These are phyloP conservation scores for Anoplopoma fimbria DNA, from an alignment of 2,113 vertebrate species.

Conservation along the genomic window DNA sequence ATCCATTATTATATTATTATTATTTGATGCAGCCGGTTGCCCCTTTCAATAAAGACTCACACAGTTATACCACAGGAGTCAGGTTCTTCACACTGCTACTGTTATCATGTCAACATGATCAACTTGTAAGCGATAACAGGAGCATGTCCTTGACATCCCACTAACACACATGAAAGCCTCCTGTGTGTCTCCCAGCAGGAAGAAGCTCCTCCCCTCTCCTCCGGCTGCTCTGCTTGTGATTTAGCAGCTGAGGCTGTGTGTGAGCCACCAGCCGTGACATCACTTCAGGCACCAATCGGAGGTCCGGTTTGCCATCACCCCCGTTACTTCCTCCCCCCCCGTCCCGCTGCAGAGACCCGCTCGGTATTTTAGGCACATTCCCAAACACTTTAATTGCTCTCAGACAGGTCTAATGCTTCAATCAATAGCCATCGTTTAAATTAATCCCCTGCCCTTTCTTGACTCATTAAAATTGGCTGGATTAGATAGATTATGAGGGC, in stretches of 20 bases:
- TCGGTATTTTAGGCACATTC: conserved; percentile 69
- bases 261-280: conserved; percentile 14
- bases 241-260: not conserved
- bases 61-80: not conserved
- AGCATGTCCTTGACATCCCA: not conserved
- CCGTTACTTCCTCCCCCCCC: not conserved
- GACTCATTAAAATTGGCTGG: conserved; percentile 39
- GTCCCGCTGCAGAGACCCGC: not conserved
- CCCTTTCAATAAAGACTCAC: too few relatives aligned
- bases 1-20: too few relatives aligned
- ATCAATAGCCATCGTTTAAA: conserved; percentile 76
- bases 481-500: conserved; percentile 50
- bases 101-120: not conserved
- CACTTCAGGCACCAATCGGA: conserved; percentile 10
- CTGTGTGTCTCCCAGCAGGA: not conserved
- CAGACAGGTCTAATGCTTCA: conserved; percentile 66
- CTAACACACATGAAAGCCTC: conserved; percentile 18
- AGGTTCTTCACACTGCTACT: not conserved
- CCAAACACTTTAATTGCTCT: conserved; percentile 67
- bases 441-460: conserved; percentile 68
- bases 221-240: conserved; percentile 32
- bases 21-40: too few relatives aligned
- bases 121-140: not conserved
- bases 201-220: not conserved
- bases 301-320: not conserved